Conservation (phyloP, 1,140 invertebrate species). For the Drosophila virilis region DNA sequence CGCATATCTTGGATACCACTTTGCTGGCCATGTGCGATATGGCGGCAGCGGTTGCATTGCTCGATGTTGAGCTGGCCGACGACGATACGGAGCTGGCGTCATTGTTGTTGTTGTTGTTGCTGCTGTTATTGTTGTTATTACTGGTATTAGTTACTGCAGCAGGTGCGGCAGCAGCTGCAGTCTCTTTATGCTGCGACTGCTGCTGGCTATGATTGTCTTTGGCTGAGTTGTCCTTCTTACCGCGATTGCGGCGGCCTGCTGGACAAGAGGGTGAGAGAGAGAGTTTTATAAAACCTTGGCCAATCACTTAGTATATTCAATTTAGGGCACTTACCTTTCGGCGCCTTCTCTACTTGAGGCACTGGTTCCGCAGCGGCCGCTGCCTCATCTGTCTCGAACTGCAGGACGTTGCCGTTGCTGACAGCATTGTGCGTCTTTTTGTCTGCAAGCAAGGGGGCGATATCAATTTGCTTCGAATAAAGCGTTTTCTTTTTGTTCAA, state of each 20-base stretch:
- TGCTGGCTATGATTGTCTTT: slow-evolving; percentile 84
- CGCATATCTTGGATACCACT: slow-evolving; percentile 82
- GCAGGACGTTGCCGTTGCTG: slow-evolving; percentile 72
- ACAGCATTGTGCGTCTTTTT: slow-evolving; percentile 66
- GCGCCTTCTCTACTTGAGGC: slow-evolving; percentile 65
- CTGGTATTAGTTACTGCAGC: slow-evolving; percentile 41
- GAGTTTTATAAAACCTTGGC: neutral
- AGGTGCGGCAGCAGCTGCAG: slow-evolving; percentile 9
- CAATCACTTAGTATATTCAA: neutral
- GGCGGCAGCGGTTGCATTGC: slow-evolving; percentile 58
- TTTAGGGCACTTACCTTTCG: slow-evolving; percentile 62
- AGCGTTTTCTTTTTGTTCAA: slow-evolving; percentile 19
- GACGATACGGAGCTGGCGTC: slow-evolving; percentile 74
- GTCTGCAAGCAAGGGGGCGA: slow-evolving; percentile 41
- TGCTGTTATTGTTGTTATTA: slow-evolving; percentile 33
- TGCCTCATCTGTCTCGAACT: slow-evolving; percentile 68
- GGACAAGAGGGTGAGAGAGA: neutral
- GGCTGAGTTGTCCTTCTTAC: slow-evolving; percentile 77
- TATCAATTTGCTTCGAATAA: slow-evolving; percentile 26
- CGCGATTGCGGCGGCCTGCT: slow-evolving; percentile 78
- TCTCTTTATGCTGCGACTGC: slow-evolving; percentile 64
- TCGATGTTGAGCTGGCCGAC: slow-evolving; percentile 67
- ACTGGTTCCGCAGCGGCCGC: slow-evolving; percentile 49
- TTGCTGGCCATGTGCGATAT: slow-evolving; percentile 80
- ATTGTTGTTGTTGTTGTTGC: slow-evolving; percentile 59